Conservation (phyloP, 1,140 invertebrate species). For the Heterodera schachtii region DNA sequence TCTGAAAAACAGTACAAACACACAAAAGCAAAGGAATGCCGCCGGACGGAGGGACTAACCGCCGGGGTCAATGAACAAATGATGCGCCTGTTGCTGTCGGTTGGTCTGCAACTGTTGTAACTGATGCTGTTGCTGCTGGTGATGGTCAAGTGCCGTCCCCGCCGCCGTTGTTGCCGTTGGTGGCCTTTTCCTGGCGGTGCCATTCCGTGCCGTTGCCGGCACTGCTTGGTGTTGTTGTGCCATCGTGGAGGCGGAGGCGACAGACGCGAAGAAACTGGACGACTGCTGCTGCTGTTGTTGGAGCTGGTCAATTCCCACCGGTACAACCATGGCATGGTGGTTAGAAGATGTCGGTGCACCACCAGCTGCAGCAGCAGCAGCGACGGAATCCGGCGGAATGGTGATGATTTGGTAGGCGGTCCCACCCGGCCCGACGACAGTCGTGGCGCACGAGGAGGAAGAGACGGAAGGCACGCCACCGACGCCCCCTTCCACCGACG, state of each 20-base stretch:
- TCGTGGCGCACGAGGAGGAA: background rate
- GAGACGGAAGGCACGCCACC: background rate
- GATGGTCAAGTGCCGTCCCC: background rate
- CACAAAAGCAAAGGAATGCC: no score
- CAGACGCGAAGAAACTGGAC: background rate
- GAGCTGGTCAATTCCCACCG: background rate
- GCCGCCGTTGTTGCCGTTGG: slow-evolving; percentile 10
- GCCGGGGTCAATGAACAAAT: background rate
- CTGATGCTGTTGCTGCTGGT: background rate
- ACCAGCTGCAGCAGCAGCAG: no score
- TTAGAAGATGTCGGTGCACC: no score
- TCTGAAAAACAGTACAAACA: background rate
- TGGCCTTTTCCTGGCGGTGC: background rate
- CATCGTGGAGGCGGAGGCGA: background rate
- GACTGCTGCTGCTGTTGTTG: background rate
- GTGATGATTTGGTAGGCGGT: slow-evolving; percentile 19
- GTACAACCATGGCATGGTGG: background rate
- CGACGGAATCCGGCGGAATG: background rate
- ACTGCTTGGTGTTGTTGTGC: background rate
- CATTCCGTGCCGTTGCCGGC: no score
- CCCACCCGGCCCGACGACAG: no score
- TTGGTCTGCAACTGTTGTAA: background rate
- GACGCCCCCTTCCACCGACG: no score
- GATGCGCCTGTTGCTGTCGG: background rate
- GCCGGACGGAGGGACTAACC: background rate